Base-by-base conservation (phyloP, 2,888 invertebrate genomes). In the Tachina fera region DNA sequence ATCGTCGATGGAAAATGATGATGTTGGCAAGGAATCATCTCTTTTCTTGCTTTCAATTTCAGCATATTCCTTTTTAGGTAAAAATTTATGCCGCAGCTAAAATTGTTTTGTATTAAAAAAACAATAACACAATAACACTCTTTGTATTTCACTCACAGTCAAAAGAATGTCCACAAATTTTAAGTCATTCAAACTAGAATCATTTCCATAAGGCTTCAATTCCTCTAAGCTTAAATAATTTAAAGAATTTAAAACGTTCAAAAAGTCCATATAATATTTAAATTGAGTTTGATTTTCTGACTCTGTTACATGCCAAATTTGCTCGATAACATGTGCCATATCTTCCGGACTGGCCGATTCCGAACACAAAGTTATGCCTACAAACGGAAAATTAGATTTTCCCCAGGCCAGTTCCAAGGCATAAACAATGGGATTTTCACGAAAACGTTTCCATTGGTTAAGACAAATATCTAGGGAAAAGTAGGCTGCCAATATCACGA, bases 291-390 rank as follows among this genome's bases (percentile, higher is more conserved):
- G 75, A 10, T 83, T 51, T 11, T 71, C 60, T 4, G 87, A 11
- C 11, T 39, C 51, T 41, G 71, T 83, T 4, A 84, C 70, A 39
- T 86, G 60, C 91, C 91, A 91, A 45, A 75, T 85, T 90, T 89
- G 67, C 2, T 91, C 82, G 39, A 92, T 92, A n/a, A 90, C 74
- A 11, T 90, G 87, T 8, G 92, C 87, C 31, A 90, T 89, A 3
- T 88, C 79, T 1, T 91, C 87, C 19, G 92, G 88, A 41, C 93
- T 86, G 87, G 92, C 91, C 19, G 89, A 90, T 6, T 89, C 79
- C 0, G 94, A 93, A 85, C 95, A 95, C 72, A 94, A 89, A 0
- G 94, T 94, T 1, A 93, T 88, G 0, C 93, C 91, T 1, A 94
- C 93, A 87, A 94, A 93, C 0, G 93, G 91, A 10, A 94, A 93